These are phyloP conservation scores for Florisuga fusca DNA, from an alignment of 2,797 vertebrate genomes.

Conservation along the genomic window DNA sequence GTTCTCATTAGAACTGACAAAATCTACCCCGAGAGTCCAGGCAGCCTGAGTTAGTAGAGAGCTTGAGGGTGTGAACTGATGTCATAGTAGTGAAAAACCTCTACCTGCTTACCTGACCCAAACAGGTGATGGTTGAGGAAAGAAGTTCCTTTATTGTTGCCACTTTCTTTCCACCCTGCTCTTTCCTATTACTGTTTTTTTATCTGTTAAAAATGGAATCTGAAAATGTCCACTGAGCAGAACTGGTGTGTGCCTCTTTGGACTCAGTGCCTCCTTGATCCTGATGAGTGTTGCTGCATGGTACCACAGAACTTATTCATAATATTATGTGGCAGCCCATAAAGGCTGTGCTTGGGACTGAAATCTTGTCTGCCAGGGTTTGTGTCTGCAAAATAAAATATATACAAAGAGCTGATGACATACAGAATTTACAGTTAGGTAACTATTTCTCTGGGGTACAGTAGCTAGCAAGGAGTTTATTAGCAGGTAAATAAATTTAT, in stretches of 20 bases:
- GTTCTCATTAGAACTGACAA: not conserved
- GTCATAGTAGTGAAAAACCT: not conserved
- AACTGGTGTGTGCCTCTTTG: not conserved
- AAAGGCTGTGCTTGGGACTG: not conserved
- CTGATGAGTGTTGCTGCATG: not conserved
- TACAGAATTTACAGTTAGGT: not conserved
- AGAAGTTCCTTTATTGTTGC: not conserved
- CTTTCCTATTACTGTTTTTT: not conserved
- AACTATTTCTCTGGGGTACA: not conserved
- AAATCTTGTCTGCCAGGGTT: not conserved
- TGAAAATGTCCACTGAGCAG: not conserved
- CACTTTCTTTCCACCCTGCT: not conserved
- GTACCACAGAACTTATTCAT: not conserved
- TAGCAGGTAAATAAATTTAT: not conserved
- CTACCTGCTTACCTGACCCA: not conserved
- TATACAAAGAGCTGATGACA: not conserved
- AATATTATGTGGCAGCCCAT: not conserved
- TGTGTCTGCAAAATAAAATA: not conserved
- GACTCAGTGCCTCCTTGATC: not conserved
- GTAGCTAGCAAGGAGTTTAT: not conserved
- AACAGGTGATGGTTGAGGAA: not conserved
- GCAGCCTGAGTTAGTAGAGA: not conserved
- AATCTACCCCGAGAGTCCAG: not conserved
- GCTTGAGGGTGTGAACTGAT: not conserved
- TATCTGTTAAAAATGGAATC: not conserved